Evolutionary conservation across 1,140 invertebrate species (phyloP), one percentile per base, ranked within the genome.

Genomic region (Drosophila ambigua): DNA sequence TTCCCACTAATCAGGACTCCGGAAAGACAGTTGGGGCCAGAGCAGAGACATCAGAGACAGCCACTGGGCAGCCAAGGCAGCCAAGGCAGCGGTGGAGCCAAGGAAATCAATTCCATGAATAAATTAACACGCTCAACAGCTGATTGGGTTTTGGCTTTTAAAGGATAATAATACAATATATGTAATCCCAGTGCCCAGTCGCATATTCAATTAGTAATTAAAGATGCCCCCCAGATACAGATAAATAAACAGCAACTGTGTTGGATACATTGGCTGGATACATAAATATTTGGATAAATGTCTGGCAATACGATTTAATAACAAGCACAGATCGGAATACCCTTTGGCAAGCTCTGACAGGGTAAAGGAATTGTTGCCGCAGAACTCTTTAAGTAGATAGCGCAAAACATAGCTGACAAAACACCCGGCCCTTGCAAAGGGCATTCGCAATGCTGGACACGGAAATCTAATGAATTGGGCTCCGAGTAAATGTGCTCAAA

Each of bases 51-150:
- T 3, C 31, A 31, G 31, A 31, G 31, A 9, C 8, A 8, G 31
- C 31, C 31, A 28, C 26, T 28, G 26, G 26, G 6, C 26, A 28
- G 26, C 26, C 26, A 28, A 9, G 28, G 11, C 64, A n/a, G 5
- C 2, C 1, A 31, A 24, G 41, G 23, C 16, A 44, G n/a, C 52
- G 24, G 60, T 44, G 50, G 61, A 31, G 24, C 31, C 49, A 15
- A 23, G 31, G 31, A 49, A 53, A 48, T 48, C 53, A 79, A 79
- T 66, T 78, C 77, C 74, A 85, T 87, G 82, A 87, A 85, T 85
- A 85, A 85, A 85, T 82, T 85, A 87, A 79, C 78, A 51, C 74
- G 66, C 57, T 82, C 78, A 77, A 77, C 82, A 78, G 82, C 71
- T 78, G 82, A 87, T 85, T 85, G 69, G 81, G 78, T 85, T 80